Conservation (phyloP, 2,797 vertebrate species). For the Myotis findleyi region DNA sequence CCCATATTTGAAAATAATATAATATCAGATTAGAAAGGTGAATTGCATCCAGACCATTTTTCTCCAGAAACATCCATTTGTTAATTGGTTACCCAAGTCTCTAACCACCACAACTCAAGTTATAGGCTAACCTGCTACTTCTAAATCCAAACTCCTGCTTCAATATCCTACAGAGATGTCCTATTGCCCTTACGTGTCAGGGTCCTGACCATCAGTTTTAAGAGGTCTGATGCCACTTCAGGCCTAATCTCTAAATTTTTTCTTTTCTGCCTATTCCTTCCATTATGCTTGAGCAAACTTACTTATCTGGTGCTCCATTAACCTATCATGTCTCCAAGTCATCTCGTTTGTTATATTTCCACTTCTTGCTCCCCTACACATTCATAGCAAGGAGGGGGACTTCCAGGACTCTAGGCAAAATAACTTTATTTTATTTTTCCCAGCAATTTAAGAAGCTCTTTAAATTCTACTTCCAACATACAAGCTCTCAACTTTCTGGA, state of each 20-base stretch:
- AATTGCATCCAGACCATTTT: neutral
- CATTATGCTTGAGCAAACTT: neutral
- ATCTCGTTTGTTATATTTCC: neutral
- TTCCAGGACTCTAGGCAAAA: neutral
- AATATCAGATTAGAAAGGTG: constrained; percentile 8
- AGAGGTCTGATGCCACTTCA: neutral
- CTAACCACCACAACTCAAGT: constrained; percentile 18
- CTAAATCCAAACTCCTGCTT: neutral
- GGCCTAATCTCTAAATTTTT: constrained; percentile 10
- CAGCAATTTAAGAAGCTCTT: neutral
- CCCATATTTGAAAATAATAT: neutral
- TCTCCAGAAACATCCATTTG: neutral
- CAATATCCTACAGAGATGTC: neutral
- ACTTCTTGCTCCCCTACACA: neutral
- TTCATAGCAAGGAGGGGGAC: neutral
- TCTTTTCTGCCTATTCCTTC: neutral
- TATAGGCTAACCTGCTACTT: neutral
- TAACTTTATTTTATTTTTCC: neutral
- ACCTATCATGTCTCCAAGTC: neutral
- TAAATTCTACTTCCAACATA: constrained; percentile 35
- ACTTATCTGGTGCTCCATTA: neutral
- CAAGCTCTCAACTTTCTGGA: constrained; percentile 47
- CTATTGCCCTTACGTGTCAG: neutral
- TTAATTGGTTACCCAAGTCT: neutral
- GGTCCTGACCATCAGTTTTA: constrained; percentile 28